These are phyloP conservation scores for Morone saxatilis DNA, from an alignment of 2,113 vertebrate genomes.

Conservation along the genomic window DNA sequence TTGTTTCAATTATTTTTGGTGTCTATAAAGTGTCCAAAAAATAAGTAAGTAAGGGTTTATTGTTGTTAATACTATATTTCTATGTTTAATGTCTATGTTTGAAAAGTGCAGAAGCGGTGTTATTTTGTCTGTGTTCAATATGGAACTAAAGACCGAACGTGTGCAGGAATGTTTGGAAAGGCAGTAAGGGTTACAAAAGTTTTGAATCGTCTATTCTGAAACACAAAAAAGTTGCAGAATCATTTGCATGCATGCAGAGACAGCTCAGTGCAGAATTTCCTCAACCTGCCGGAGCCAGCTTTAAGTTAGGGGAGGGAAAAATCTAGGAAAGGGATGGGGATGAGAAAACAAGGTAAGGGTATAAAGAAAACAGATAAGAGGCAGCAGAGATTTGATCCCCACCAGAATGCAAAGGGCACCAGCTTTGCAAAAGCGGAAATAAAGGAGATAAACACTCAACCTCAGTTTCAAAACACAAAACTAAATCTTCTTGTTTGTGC, in stretches of 20 bases:
- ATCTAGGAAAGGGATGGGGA: not conserved
- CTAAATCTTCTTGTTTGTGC: conserved; percentile 30
- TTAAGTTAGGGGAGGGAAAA: not conserved
- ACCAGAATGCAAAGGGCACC: conserved; percentile 19
- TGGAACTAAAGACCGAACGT: not conserved
- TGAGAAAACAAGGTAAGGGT: conserved; percentile 9
- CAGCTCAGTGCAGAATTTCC: not conserved
- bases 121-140: not conserved
- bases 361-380: conserved; percentile 20
- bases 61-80: not conserved
- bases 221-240: not conserved
- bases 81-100: not conserved
- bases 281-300: not conserved
- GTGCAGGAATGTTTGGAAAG: not conserved
- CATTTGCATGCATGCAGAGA: conserved; percentile 9
- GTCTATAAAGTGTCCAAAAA: not conserved
- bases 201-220: not conserved
- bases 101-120: not conserved
- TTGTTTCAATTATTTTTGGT: no score
- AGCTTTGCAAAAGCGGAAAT: not conserved
- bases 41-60: not conserved
- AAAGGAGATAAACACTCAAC: conserved; percentile 15
- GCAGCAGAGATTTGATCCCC: conserved; percentile 23
- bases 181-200: not conserved
- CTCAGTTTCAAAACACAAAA: conserved; percentile 36